phyloP scores from a whole-genome alignment of 1,140 invertebrate species.

The Drosophila nikananu region DNA sequence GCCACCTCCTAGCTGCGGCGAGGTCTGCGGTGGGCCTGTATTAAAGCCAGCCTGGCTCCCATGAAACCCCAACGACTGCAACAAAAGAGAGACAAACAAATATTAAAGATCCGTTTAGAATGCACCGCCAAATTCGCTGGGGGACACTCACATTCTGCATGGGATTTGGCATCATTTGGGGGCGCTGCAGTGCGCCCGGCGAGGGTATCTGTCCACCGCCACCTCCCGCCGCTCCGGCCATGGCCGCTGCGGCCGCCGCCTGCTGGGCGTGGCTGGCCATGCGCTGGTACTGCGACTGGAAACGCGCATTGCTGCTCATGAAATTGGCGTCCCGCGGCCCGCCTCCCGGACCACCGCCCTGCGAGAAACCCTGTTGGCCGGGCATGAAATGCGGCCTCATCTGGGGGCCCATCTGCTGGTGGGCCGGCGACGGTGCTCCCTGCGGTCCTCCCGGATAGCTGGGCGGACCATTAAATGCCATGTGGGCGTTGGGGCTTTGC shows the following conservation, averaged over 20 bases:
- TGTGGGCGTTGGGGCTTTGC: constrained; percentile 80
- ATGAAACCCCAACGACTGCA: constrained; percentile 84
- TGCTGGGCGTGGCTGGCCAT: constrained; percentile 83
- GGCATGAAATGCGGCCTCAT: constrained; percentile 84
- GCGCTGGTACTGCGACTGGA: constrained; percentile 81
- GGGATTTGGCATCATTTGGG: constrained; percentile 79
- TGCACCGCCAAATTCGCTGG: not conserved
- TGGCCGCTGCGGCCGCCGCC: constrained; percentile 76
- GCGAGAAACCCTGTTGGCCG: constrained; percentile 78
- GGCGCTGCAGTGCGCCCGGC: constrained; percentile 72
- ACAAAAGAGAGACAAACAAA: not conserved
- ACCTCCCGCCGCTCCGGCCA: constrained; percentile 64
- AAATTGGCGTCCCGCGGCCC: constrained; percentile 71
- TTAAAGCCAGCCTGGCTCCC: constrained; percentile 84
- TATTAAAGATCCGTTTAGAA: not conserved
- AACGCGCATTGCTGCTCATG: constrained; percentile 80
- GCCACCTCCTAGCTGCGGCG: constrained; percentile 67
- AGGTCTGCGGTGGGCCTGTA: constrained; percentile 77
- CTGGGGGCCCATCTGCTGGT: constrained; percentile 78
- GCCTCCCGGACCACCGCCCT: constrained; percentile 77
- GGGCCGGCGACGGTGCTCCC: constrained; percentile 77
- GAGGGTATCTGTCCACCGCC: constrained; percentile 79
- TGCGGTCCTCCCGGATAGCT: constrained; percentile 83
- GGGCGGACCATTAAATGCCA: constrained; percentile 80
- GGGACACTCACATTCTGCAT: constrained; percentile 79